Percentiles rank a stretch among this genome's conserved stretches.
phyloP scores from a whole-genome alignment of 2,797 vertebrate genomes.

The Phylloscopus collybita region DNA sequence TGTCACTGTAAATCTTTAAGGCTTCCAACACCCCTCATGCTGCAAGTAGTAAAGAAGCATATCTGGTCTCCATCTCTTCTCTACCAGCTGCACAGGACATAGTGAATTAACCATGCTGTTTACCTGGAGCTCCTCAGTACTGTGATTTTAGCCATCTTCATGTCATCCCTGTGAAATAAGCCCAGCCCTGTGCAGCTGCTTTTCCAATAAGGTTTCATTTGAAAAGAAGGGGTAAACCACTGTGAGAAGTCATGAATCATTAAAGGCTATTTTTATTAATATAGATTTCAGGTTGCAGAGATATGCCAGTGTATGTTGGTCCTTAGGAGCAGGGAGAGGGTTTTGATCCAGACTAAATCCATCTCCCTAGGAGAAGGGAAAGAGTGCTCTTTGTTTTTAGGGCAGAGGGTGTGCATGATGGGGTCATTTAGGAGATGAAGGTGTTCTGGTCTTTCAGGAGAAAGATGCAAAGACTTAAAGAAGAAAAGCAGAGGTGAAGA shows the following conservation, averaged over 20 bases:
- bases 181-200: neutral
- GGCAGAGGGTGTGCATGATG: neutral
- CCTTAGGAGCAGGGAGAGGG: neutral
- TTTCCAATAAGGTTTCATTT: neutral
- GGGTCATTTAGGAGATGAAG: neutral
- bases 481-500: neutral
- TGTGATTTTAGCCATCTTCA: neutral
- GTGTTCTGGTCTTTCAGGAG: neutral
- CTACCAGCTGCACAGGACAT: neutral
- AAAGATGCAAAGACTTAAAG: neutral
- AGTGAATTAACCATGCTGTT: neutral
- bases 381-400: neutral
- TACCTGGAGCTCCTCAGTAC: neutral
- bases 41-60: neutral
- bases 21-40: neutral
- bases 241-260: neutral
- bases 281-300: neutral
- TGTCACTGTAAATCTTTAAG: neutral
- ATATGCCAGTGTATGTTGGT: neutral
- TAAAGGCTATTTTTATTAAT: neutral
- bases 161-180: neutral
- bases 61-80: neutral
- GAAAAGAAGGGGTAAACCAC: neutral
- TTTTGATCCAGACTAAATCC: neutral
- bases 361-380: neutral